These are phyloP conservation scores for Caretta caretta DNA, from an alignment of 2,113 vertebrate species.

Conservation along the genomic window DNA sequence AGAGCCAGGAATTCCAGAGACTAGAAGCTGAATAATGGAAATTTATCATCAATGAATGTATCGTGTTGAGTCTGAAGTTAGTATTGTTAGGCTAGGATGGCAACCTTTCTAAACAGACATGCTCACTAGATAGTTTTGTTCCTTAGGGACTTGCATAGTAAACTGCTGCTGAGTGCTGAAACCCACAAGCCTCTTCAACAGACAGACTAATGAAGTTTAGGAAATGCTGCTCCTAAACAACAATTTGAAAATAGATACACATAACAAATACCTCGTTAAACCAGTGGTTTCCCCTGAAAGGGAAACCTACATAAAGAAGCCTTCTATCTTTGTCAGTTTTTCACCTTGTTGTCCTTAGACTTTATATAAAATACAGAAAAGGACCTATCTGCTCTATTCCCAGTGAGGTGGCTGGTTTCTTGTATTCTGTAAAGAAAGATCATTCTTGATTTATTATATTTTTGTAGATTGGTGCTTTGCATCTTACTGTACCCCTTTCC, in stretches of 20 bases:
- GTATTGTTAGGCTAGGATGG: accelerated
- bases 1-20: not conserved
- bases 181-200: not conserved
- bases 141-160: not conserved
- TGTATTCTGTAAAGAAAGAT: not conserved
- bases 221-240: accelerated
- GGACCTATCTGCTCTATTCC: not conserved
- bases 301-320: not conserved
- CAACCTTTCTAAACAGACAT: not conserved
- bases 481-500: not conserved
- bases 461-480: not conserved
- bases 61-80: accelerated
- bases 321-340: constrained; percentile 4
- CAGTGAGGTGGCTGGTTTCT: not conserved
- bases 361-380: not conserved
- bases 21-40: accelerated
- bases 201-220: not conserved
- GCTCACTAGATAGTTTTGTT: accelerated
- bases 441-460: not conserved
- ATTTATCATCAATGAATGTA: accelerated
- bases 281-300: accelerated
- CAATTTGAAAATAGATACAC: not conserved
- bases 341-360: not conserved
- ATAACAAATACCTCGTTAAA: not conserved
- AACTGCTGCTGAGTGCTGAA: not conserved